These are phyloP conservation scores for Drosophila saltans DNA, from an alignment of 1,140 invertebrate species.

Conservation along the genomic window DNA sequence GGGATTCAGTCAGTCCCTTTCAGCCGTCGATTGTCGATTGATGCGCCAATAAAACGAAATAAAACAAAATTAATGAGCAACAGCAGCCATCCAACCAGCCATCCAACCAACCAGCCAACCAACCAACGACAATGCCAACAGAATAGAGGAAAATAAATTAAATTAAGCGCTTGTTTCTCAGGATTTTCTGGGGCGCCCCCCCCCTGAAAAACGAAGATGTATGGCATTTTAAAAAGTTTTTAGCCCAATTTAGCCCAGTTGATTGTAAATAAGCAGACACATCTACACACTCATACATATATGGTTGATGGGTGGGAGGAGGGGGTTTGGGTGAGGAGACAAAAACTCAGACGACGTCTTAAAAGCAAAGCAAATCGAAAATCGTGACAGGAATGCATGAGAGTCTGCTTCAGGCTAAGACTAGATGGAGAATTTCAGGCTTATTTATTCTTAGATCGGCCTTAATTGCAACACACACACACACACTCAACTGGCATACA, in stretches of 20 bases:
- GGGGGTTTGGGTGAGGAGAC: not conserved
- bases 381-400: conserved; percentile 74
- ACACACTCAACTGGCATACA: conserved; percentile 23
- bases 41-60: conserved; percentile 73
- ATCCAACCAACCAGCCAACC: not conserved
- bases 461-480: conserved; percentile 69
- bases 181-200: conserved; percentile 41
- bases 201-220: conserved; percentile 40
- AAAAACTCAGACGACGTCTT: conserved; percentile 45
- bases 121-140: conserved; percentile 35
- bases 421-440: conserved; percentile 20
- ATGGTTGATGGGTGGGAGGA: not conserved
- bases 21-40: conserved; percentile 54
- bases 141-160: conserved; percentile 73
- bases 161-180: conserved; percentile 79
- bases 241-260: conserved; percentile 68
- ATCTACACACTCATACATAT: conserved; percentile 14
- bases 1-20: conserved; percentile 36
- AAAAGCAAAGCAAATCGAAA: conserved; percentile 77
- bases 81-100: not conserved
- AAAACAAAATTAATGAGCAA: conserved; percentile 80
- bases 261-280: conserved; percentile 70
- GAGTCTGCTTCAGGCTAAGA: conserved; percentile 12
- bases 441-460: conserved; percentile 61
- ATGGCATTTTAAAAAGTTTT: conserved; percentile 72